phyloP scores from a whole-genome alignment of 2,888 invertebrate genomes.

The Torymus texanus region DNA sequence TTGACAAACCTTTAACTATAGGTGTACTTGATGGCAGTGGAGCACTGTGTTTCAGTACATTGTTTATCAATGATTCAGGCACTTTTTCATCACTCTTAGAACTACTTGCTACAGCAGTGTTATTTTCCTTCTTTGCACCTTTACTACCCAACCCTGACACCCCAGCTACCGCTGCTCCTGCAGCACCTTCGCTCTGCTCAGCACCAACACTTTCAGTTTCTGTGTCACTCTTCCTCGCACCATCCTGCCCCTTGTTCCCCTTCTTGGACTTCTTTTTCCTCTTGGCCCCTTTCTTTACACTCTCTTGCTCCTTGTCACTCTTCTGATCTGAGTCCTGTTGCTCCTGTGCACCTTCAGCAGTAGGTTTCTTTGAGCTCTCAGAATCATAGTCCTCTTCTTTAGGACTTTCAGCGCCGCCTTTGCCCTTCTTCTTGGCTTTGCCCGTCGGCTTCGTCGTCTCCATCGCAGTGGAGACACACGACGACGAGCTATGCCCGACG shows the following conservation, averaged over 20 bases:
- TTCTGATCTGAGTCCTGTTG: slow-evolving; percentile 33
- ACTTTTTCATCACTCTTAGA: slow-evolving; percentile 60
- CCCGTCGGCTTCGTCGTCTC: slow-evolving; percentile 28
- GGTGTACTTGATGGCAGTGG: slow-evolving; percentile 82
- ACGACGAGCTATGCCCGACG: neutral
- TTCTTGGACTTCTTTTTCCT: slow-evolving; percentile 42
- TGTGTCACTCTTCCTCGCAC: slow-evolving; percentile 33
- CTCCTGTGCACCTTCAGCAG: too few relatives aligned
- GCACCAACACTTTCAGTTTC: slow-evolving; percentile 20
- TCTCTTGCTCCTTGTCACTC: slow-evolving; percentile 38
- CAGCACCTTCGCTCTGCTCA: neutral
- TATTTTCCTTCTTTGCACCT: neutral
- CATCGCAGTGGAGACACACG: slow-evolving; percentile 14
- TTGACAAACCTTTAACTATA: slow-evolving; percentile 77
- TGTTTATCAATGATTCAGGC: slow-evolving; percentile 80
- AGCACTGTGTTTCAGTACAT: slow-evolving; percentile 84
- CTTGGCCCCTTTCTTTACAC: slow-evolving; percentile 31
- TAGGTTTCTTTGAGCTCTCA: slow-evolving; percentile 33
- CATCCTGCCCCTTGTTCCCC: slow-evolving; percentile 29
- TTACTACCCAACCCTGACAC: slow-evolving; percentile 12
- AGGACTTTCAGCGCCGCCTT: slow-evolving; percentile 17
- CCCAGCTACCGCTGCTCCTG: neutral
- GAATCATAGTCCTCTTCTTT: slow-evolving; percentile 45
- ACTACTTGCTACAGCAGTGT: slow-evolving; percentile 1
- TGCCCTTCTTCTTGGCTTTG: slow-evolving; percentile 35